Conservation (phyloP, 2,797 vertebrate species). For the Clarias fuscus region DNA sequence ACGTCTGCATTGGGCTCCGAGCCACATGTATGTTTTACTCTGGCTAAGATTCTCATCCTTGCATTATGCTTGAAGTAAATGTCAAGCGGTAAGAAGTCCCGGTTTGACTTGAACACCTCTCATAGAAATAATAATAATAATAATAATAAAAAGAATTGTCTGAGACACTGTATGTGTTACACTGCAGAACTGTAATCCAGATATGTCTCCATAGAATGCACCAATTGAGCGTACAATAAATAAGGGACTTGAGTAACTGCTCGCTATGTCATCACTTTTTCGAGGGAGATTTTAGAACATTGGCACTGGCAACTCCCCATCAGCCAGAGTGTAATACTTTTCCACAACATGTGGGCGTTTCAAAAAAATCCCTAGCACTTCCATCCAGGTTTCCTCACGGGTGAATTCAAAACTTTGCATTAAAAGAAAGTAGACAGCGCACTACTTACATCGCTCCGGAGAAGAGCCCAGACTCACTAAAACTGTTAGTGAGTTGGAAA, state of each 20-base stretch:
- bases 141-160: background rate
- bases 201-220: background rate
- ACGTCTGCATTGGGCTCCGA: no score
- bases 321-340: conserved; percentile 18
- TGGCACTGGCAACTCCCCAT: conserved; percentile 20
- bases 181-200: background rate
- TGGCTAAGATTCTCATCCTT: no score
- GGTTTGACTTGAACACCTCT: no score
- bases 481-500: conserved; percentile 8
- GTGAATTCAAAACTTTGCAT: conserved; percentile 16
- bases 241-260: background rate
- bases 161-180: background rate
- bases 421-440: background rate
- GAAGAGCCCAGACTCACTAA: conserved; percentile 6
- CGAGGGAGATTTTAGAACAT: conserved; percentile 18
- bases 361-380: conserved; percentile 16
- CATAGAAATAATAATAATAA: no score
- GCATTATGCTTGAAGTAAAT: no score
- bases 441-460: conserved; percentile 10
- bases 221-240: background rate
- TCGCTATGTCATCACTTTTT: conserved; percentile 13
- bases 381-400: conserved; percentile 1
- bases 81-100: no score
- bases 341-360: conserved; percentile 15
- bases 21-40: no score